Evolutionary conservation across 2,888 invertebrate species (phyloP).

Genomic region (Choreutis nemorana): DNA sequence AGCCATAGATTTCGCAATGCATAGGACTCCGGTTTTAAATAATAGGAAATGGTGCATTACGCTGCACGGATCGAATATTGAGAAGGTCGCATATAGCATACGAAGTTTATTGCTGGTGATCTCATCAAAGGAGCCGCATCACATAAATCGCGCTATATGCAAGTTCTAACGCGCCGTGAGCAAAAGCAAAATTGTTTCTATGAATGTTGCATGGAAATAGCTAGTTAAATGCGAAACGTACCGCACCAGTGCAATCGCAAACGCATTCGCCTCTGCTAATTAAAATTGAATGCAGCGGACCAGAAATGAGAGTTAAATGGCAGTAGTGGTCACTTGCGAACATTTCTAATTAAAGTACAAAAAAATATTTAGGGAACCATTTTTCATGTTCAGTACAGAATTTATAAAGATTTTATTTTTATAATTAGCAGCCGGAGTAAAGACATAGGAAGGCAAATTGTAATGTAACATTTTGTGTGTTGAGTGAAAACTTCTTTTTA

Average conservation of each 20-base stretch:
- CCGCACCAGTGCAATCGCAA: conserved; percentile 7
- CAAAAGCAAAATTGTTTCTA: conserved; percentile 64
- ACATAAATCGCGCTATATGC: conserved; percentile 60
- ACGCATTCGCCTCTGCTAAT: conserved; percentile 10
- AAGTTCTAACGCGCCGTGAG: conserved; percentile 63
- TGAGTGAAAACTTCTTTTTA: background rate
- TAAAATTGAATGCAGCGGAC: conserved; percentile 2
- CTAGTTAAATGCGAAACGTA: conserved; percentile 28
- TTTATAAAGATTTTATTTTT: conserved; percentile 4
- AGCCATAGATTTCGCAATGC: conserved; percentile 52
- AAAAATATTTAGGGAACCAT: no score
- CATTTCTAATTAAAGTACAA: no score
- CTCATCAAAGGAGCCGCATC: conserved; percentile 65
- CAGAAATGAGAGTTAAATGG: no score
- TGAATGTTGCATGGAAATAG: conserved; percentile 65
- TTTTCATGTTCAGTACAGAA: no score
- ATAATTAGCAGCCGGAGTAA: conserved; percentile 5
- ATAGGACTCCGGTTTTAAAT: conserved; percentile 40
- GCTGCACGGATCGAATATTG: conserved; percentile 50
- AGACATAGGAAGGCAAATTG: no score
- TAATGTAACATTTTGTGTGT: background rate
- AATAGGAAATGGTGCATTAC: conserved; percentile 61
- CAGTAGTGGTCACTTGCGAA: no score
- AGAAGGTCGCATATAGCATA: conserved; percentile 56
- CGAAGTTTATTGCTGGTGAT: conserved; percentile 55